A percentile compares a stretch with the other conserved stretches of the same genome.
These are phyloP conservation scores for Ceyx margarethae DNA, from an alignment of 2,113 vertebrate genomes.

Conservation along the genomic window DNA sequence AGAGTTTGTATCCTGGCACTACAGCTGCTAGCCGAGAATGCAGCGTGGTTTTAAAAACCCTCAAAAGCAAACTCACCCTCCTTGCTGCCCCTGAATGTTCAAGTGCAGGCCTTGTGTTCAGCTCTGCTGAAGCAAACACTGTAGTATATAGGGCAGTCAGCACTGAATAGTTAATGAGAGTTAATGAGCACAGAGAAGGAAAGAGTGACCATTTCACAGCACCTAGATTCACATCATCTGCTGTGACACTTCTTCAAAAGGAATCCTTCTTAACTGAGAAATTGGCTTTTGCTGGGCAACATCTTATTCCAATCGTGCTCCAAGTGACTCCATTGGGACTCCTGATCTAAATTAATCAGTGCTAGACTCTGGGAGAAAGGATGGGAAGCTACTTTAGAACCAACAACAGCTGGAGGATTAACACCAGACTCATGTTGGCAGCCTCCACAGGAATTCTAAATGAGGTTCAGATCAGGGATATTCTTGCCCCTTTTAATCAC, in stretches of 20 bases:
- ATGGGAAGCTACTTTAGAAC: not conserved
- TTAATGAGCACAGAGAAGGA: not conserved
- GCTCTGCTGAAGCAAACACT: not conserved
- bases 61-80: not conserved
- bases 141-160: not conserved
- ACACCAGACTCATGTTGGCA: not conserved
- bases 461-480: not conserved
- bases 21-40: not conserved
- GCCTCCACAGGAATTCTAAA: not conserved
- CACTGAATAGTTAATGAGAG: not conserved
- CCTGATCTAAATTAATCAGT: not conserved
- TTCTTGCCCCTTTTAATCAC: not conserved
- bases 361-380: not conserved
- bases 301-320: not conserved
- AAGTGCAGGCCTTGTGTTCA: not conserved
- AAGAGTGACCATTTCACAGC: not conserved
- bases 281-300: not conserved
- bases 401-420: not conserved
- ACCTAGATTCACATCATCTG: not conserved
- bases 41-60: not conserved
- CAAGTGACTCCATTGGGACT: not conserved
- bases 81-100: not conserved
- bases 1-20: not conserved
- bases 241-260: not conserved
- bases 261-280: not conserved